Percentiles rank a stretch among this genome's conserved stretches.
Evolutionary conservation across 2,113 vertebrate genomes (phyloP).

Genomic region (Cepphus grylle): DNA sequence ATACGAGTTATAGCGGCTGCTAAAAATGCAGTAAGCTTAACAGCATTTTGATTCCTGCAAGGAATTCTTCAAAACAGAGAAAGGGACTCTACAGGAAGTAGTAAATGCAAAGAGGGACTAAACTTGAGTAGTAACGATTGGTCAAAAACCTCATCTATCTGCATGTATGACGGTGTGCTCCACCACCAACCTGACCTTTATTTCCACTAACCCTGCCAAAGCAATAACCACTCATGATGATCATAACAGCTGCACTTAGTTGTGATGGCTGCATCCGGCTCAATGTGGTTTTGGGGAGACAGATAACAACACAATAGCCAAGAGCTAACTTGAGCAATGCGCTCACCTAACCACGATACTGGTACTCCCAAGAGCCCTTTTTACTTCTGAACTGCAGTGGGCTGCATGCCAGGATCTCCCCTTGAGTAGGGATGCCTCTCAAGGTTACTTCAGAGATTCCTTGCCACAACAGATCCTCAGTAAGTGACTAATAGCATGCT

Average conservation of each 20-base stretch:
- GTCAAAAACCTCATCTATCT: not conserved
- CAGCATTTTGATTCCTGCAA: not conserved
- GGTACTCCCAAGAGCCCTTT: not conserved
- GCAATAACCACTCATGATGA: not conserved
- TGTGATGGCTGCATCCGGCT: not conserved
- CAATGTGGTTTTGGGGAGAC: not conserved
- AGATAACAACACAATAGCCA: not conserved
- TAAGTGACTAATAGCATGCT: too few species aligned
- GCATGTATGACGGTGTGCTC: not conserved
- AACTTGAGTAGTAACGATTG: not conserved
- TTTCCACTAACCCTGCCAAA: not conserved
- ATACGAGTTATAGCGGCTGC: not conserved
- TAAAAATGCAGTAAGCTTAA: not conserved
- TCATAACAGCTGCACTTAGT: not conserved
- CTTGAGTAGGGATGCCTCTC: not conserved
- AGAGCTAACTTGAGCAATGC: not conserved
- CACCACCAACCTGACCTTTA: not conserved
- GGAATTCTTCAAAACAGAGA: not conserved
- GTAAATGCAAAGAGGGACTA: not conserved
- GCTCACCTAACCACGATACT: not conserved
- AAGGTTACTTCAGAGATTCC: not conserved
- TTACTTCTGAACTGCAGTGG: not conserved
- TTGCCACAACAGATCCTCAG: not conserved
- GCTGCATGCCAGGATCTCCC: not conserved
- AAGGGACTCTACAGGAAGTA: not conserved